Evolutionary conservation across 2,797 vertebrate genomes (phyloP), one percentile per base, ranked within the genome.

Genomic region (Sebastes taczanowskii): DNA sequence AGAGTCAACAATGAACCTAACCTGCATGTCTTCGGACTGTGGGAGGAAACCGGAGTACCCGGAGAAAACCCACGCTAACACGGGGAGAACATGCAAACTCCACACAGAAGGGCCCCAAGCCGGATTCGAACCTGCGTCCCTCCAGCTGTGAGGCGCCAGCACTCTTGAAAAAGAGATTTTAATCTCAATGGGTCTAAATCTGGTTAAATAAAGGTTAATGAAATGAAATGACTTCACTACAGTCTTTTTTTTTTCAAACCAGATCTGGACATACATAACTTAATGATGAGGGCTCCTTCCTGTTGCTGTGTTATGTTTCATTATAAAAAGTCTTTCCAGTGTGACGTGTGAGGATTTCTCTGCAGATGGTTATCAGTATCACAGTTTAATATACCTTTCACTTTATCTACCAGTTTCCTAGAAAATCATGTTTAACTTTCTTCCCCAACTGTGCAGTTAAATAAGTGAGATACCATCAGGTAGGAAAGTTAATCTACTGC

Each of bases 401-500:
- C 38, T 60, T 75, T 55, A 61, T 42, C 23, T 7, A n/a, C 4
- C n/a, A 52, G 11, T 52, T 74, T 81, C 38, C 13, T 53, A 11
- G 20, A 56, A 32, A 34, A 60, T 10, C 22, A 16, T 13, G 7
- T 60, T 27, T 27, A 6, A 73, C 58, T 68, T 20, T 38, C 11
- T 68, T 38, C 52, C 61, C 63, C n/a, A 64, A 46, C 20, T 53
- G 27, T 61, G 49, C 60, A 27, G 27, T 32, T 16, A 53, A 76
- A 72, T 53, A 35, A 55, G 5, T 66, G 69, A 65, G 58, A 85
- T 86, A 84, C 84, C 83, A 84, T 86, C 81, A 64, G 18, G 61
- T 64, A 66, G 83, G 89, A 89, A 94, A 94, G 84, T 32, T 61
- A 86, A 93, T 91, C 88, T 79, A 29, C 64, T 30, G 75, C 58